phyloP scores from a whole-genome alignment of 2,888 invertebrate genomes.

The Anticlea derivata region DNA sequence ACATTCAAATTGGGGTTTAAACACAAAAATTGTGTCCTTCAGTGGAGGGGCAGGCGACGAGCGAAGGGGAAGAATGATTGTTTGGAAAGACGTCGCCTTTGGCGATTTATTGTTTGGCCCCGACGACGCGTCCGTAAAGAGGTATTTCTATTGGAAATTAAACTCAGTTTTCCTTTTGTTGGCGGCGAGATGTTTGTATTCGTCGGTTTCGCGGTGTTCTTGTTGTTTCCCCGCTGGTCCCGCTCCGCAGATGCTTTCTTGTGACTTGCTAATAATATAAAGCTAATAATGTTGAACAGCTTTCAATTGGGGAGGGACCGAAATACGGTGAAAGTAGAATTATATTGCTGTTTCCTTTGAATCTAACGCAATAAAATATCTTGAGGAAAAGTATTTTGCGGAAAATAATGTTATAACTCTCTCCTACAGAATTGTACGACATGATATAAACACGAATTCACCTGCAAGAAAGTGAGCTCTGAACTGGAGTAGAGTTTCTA shows the following conservation, averaged over 20 bases:
- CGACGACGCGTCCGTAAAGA: constrained; percentile 24
- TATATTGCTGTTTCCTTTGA: not conserved
- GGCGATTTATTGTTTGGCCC: constrained; percentile 43
- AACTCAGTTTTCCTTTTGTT: constrained; percentile 41
- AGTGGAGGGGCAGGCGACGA: constrained; percentile 1
- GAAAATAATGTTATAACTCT: too few relatives aligned
- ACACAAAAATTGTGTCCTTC: constrained; percentile 51
- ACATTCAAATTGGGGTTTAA: constrained; percentile 64
- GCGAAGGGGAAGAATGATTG: constrained; percentile 3
- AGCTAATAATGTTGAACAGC: constrained; percentile 15
- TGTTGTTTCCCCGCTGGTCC: constrained; percentile 6
- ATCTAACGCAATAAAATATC: not conserved
- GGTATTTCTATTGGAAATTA: constrained; percentile 41
- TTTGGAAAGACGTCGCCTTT: constrained; percentile 29
- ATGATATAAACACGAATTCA: not conserved
- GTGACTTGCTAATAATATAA: constrained; percentile 13
- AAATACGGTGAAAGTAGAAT: constrained; percentile 1
- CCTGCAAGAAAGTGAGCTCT: not conserved
- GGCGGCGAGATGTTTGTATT: constrained; percentile 25
- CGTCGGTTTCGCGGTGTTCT: constrained; percentile 24
- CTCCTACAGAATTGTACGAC: too few relatives aligned
- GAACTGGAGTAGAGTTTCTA: not conserved
- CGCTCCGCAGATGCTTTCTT: constrained; percentile 13
- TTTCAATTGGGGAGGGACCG: constrained; percentile 4
- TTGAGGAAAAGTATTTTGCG: not conserved